Evolutionary conservation across 1,140 invertebrate genomes (phyloP), one percentile per base, ranked within the genome.

Genomic region (Danaus melanippus): DNA sequence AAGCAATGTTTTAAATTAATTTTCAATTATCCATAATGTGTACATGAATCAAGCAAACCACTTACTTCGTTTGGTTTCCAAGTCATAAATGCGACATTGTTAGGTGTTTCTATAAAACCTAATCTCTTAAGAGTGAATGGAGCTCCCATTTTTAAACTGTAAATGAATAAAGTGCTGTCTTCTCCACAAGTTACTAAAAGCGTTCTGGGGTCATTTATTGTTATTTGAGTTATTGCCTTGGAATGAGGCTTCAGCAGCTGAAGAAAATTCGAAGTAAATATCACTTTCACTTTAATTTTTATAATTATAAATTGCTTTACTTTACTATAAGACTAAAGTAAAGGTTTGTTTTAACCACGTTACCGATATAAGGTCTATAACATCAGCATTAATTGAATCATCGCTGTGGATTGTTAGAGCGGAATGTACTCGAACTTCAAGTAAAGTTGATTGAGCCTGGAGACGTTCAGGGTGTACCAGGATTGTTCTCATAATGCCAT

Each of bases 91-190:
- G 88, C 89, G 1, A 91, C 88, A 45, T 79, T 77, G n/a, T 90
- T 91, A 1, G 87, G 88, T 1, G 91, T 86, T 61, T 87, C 79
- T 2, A 93, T 84, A 51, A 90, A 93, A 2, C 93, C 93, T 46
- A 94, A 88, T 12, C 92, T 90, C 12, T 86, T 54, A 39, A 94
- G 72, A 9, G 86, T 79, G 61, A 89, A 88, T 7, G 79, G 76
- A 8, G 75, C 56, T 0, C 64, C 68, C 11, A 72, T 49, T 9
- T 85, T 54, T 8, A 92, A 45, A n/a, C 74, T 59, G 65, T 92
- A 93, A 49, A 92, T 74, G 61, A 94, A 94, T 60, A 94, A 89
- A 2, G 91, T 92, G 32, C 69, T 74, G 75, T 94, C 93, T 50
- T 90, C 85, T 53, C 90, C 88, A 8, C 90, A 91, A 0, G 89